Conservation (phyloP, 2,888 invertebrate genomes). For the Drosophila quinaria region DNA sequence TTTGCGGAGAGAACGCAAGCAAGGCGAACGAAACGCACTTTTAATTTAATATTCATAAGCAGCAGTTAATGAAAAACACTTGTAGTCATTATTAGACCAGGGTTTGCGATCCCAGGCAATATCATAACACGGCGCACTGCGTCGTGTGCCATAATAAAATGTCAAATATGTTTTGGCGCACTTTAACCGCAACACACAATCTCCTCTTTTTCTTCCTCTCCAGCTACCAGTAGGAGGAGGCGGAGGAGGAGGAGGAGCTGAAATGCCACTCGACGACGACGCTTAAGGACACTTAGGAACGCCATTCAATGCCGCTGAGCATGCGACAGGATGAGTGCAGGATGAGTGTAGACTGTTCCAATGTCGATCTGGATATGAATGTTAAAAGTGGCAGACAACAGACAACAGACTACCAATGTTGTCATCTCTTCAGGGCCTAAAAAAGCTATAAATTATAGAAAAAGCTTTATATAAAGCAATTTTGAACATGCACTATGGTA, state of each 20-base stretch:
- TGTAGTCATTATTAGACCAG: slow-evolving; percentile 54
- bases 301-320: slow-evolving; percentile 61
- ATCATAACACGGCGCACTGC: slow-evolving; percentile 19
- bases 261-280: slow-evolving; percentile 67
- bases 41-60: slow-evolving; percentile 80
- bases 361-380: slow-evolving; percentile 32
- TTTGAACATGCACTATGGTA: no score
- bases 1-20: slow-evolving; percentile 21
- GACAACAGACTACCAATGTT: neutral
- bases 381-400: slow-evolving; percentile 7
- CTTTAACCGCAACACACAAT: slow-evolving; percentile 76
- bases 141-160: slow-evolving; percentile 71
- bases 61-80: slow-evolving; percentile 79
- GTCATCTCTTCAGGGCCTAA: no score
- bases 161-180: slow-evolving; percentile 81
- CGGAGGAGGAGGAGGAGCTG: slow-evolving; percentile 17
- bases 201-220: slow-evolving; percentile 34
- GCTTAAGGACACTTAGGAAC: slow-evolving; percentile 75
- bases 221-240: slow-evolving; percentile 1
- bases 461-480: no score
- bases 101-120: slow-evolving; percentile 26
- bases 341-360: slow-evolving; percentile 13
- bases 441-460: no score
- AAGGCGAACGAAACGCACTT: slow-evolving; percentile 40
- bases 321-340: slow-evolving; percentile 51